Evolutionary conservation across 2,113 vertebrate species (phyloP), one percentile per base, ranked within the genome.

Genomic region (Telmatochromis brichardi): DNA sequence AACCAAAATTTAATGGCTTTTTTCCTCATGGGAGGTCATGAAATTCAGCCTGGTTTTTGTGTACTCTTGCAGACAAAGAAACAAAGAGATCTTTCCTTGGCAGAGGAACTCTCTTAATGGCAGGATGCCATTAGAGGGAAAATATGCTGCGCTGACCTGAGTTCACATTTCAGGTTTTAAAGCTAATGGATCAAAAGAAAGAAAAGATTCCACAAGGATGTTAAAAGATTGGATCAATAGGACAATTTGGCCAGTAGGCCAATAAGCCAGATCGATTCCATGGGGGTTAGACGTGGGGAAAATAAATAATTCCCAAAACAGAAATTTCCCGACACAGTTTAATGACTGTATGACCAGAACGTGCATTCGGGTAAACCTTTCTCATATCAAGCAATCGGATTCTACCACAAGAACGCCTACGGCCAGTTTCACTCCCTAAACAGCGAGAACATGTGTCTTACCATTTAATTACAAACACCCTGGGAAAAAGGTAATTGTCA

Each of bases 201-300:
- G 58, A 82, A 90, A 84, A 83, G 10, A 83, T 53, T 85, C 79
- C 14, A 35, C 85, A 83, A 33, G 68, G 60, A 54, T 54, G 47
- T 65, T 78, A 87, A 90, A 81, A 85, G 23, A 63, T 51, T 85
- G 85, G 68, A 90, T 92, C 91, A 80, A 94, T 79, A 60, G 7
- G 51, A 63, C 84, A 89, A 83, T 85, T 83, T 86, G 26, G 60
- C 83, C 82, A 50, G 28, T 10, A 73, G 47, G 51, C 55, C 58
- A 86, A 63, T 37, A 84, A 81, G 33, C 53, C 55, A 37, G 54
- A 65, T 80, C 14, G 33, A 60, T 37, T 85, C 88, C 55, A 33
- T 3, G 14, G 86, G 78, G 85, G 21, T 85, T 47, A 60, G 84
- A 88, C n/a, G 45, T 7, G 63, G 80, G 9, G 13, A 57, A 53